Evolutionary conservation across 2,113 vertebrate species (phyloP).

Genomic region (Periophthalmodon schlosseri): DNA sequence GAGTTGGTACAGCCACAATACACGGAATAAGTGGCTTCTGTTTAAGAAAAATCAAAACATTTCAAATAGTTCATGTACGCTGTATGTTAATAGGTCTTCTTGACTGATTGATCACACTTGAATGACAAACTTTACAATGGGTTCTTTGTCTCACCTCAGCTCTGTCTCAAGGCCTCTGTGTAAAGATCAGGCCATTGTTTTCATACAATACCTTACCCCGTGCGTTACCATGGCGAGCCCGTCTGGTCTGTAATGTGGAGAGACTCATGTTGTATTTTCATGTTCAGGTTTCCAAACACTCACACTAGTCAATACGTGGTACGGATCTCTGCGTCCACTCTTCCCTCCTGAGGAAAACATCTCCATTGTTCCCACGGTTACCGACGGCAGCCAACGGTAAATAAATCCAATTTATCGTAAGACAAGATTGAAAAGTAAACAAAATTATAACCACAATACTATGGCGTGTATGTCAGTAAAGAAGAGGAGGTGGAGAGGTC

Average conservation of each 20-base stretch:
- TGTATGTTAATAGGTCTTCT: no score
- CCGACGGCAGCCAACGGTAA: slow-evolving; percentile 78
- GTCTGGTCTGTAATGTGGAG: slow-evolving; percentile 12
- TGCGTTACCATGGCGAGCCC: slow-evolving; percentile 6
- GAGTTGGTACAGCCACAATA: no score
- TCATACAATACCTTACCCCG: slow-evolving; percentile 14
- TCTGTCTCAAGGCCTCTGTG: slow-evolving; percentile 34
- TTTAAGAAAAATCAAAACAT: no score
- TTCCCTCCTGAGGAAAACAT: slow-evolving; percentile 53
- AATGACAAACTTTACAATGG: not conserved
- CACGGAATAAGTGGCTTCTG: no score
- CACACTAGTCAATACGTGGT: slow-evolving; percentile 84
- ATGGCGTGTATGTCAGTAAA: no score
- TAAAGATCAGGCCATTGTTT: slow-evolving; percentile 27
- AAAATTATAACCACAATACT: no score
- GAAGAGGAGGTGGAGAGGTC: not conserved
- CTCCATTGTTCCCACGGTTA: slow-evolving; percentile 60
- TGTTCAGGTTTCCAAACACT: slow-evolving; percentile 79
- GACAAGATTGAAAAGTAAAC: no score
- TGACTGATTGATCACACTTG: no score
- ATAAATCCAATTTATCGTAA: not conserved
- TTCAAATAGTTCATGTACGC: no score
- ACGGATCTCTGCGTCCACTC: slow-evolving; percentile 78
- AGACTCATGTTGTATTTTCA: slow-evolving; percentile 25
- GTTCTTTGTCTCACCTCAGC: slow-evolving; percentile 5